Conservation (phyloP, 2,888 invertebrate genomes). For the Sinelater perroti region DNA sequence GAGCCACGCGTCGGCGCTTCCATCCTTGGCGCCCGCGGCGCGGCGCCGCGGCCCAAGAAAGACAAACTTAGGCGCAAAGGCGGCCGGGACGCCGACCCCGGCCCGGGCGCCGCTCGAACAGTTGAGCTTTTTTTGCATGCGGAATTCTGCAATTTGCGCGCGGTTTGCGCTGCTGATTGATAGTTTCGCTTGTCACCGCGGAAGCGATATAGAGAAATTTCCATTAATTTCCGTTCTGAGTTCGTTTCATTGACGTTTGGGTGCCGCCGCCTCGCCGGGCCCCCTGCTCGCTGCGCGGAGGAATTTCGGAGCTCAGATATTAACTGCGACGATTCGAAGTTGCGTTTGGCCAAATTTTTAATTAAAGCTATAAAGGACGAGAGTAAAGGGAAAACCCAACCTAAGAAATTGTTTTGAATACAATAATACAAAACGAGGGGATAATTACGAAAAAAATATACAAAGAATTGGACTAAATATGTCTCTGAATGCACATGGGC, state of each 20-base stretch:
- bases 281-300: conserved; percentile 22
- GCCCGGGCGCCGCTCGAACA: conserved; percentile 43
- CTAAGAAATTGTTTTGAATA: too few relatives aligned
- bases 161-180: conserved; percentile 60
- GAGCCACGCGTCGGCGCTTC: conserved; percentile 31
- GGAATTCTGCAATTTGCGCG: conserved; percentile 60
- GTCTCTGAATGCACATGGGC: too few relatives aligned
- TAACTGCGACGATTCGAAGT: conserved; percentile 1
- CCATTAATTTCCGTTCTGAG: conserved; percentile 58
- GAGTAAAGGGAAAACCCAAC: too few relatives aligned
- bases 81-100: conserved; percentile 38
- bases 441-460: too few relatives aligned
- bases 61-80: conserved; percentile 41
- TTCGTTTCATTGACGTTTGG: conserved; percentile 50
- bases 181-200: conserved; percentile 60
- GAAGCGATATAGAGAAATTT: conserved; percentile 61
- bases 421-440: too few relatives aligned
- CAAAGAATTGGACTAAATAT: too few relatives aligned
- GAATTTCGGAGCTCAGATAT: conserved; percentile 16
- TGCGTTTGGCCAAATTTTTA: too few relatives aligned
- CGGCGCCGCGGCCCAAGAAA: conserved; percentile 39
- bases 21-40: conserved; percentile 31
- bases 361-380: too few relatives aligned
- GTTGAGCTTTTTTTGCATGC: conserved; percentile 51
- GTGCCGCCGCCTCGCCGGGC: conserved; percentile 20